Evolutionary conservation across 2,797 vertebrate genomes (phyloP).

Genomic region (Acanthornis magna): DNA sequence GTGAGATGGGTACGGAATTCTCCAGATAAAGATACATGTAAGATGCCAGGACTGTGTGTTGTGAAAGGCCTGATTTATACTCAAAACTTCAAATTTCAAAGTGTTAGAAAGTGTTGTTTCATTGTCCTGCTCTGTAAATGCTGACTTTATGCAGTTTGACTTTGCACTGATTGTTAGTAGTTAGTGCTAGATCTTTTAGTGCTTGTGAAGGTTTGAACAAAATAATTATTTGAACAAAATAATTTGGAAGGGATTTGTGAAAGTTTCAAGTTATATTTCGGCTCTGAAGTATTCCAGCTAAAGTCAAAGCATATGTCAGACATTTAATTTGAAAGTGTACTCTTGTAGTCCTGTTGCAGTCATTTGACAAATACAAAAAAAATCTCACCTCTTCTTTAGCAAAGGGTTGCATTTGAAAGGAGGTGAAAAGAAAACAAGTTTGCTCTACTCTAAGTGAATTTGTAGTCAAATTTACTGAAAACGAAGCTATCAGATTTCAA

Average conservation of each 20-base stretch:
- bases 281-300: not conserved
- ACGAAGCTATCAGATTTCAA: not conserved
- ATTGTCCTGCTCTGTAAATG: not conserved
- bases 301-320: not conserved
- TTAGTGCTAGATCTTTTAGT: not conserved
- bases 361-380: not conserved
- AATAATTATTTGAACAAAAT: not conserved
- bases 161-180: not conserved
- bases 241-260: not conserved
- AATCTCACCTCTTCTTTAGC: not conserved
- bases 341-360: not conserved
- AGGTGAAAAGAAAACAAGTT: not conserved
- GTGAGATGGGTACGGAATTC: not conserved
- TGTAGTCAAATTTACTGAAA: not conserved
- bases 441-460: not conserved
- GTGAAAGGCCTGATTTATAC: not conserved
- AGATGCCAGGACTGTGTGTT: not conserved
- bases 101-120: not conserved
- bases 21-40: fast-evolving
- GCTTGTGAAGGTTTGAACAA: not conserved
- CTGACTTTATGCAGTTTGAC: not conserved
- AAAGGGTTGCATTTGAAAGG: not conserved
- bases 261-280: not conserved
- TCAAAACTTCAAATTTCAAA: not conserved
- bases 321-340: not conserved